Conservation (phyloP, 2,888 invertebrate genomes). For the Aphodius granarius region DNA sequence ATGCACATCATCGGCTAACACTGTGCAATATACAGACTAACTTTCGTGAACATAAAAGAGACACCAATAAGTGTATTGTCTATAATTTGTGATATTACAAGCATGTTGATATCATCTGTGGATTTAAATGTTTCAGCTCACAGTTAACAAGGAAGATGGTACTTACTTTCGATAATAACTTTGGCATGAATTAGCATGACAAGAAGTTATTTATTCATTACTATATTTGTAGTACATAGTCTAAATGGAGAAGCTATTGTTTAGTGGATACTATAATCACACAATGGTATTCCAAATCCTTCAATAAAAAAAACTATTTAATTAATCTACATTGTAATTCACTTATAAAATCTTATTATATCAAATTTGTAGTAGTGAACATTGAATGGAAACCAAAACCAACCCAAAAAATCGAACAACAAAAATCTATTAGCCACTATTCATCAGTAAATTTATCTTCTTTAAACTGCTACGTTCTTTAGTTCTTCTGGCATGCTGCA, state of each 20-base stretch:
- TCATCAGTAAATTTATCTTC: background rate
- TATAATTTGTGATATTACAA: background rate
- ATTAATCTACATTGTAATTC: constrained; percentile 8
- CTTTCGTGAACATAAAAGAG: background rate
- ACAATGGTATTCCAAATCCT: no score
- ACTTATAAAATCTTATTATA: background rate
- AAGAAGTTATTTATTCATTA: no score
- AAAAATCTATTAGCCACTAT: background rate
- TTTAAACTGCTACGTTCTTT: constrained; percentile 54
- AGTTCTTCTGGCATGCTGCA: constrained; percentile 85
- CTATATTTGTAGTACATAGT: no score
- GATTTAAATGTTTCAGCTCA: constrained; percentile 34
- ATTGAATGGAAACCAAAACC: background rate
- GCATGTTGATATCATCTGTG: constrained; percentile 19
- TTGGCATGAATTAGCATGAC: constrained; percentile 20
- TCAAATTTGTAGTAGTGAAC: background rate
- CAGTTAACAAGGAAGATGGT: constrained; percentile 33
- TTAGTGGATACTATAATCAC: no score
- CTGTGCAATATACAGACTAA: constrained; percentile 3
- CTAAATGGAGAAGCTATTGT: no score
- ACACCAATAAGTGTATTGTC: constrained; percentile 13
- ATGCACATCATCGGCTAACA: background rate
- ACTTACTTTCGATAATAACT: constrained; percentile 28
- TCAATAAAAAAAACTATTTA: constrained; percentile 6
- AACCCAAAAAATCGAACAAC: background rate